Base-by-base conservation (phyloP, 2,888 invertebrate genomes). In the Lampropteryx suffumata region DNA sequence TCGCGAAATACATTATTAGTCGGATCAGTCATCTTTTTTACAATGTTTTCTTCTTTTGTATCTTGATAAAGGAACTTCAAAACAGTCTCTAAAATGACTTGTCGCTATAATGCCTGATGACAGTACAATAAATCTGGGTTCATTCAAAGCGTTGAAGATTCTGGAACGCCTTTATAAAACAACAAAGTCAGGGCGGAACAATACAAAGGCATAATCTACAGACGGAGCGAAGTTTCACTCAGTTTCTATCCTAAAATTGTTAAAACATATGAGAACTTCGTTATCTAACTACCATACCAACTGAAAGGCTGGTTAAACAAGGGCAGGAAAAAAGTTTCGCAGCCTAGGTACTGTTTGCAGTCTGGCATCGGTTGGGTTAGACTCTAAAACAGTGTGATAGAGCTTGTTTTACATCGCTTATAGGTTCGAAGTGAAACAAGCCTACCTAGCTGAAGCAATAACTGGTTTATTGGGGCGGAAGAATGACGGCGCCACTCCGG, bases 391-490 rank as follows among this genome's bases (percentile, higher is more conserved):
- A 14, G 42, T 14, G 8, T 3, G 14, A 14, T 34, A 42, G 27
- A 42, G 33, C 32, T 33, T 33, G 33, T 14, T 33, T 42, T 33
- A 12, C 14, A 9, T 41, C 30, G 32, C 7, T 3, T 3, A 14
- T 33, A 9, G 3, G 21, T 26, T 27, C 11, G 11, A 29, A 44
- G 43, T 35, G 29, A 44, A 35, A 44, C 24, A 39, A 21, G 33
- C 14, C 14, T 42, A 33, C 14, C 14, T 42, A 33, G 42, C 27
- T 32, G 21, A 33, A 36, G 39, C 6, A 71, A 69, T 69, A 70
- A 63, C 57, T 21, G 47, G 69, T 58, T 71, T 69, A 73, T 60
- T 73, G 67, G 70, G 55, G 67, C 59, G 65, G 62, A 67, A 65
- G 49, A 54, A 57, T 66, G 69, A 67, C 59, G 59, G 60, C 62